These are phyloP conservation scores for Phorcus lineatus DNA, from an alignment of 2,888 invertebrate genomes.

Conservation along the genomic window DNA sequence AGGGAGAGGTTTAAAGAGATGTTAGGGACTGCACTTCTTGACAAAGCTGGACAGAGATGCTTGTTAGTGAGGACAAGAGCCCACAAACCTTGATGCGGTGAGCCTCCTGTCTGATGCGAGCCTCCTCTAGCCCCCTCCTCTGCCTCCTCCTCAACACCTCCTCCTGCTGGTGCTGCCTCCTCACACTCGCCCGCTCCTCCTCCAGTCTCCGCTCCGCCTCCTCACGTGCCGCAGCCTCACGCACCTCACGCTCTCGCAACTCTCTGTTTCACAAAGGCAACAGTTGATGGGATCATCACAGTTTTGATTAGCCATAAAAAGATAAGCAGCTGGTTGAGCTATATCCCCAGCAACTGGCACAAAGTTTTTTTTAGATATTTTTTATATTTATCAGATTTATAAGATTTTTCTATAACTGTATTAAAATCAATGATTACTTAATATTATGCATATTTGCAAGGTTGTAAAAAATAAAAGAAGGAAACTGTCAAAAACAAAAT, in stretches of 20 bases:
- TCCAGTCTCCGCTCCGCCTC: not conserved
- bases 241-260: not conserved
- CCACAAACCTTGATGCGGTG: slow-evolving; percentile 21
- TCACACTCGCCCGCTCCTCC: not conserved
- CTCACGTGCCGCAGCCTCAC: not conserved
- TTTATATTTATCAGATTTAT: no score
- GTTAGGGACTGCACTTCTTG: not conserved
- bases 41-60: no score
- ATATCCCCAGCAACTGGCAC: no score
- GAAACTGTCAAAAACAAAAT: no score
- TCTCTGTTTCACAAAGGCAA: not conserved
- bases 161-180: not conserved
- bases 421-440: no score
- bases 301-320: no score
- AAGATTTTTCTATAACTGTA: no score
- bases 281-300: not conserved
- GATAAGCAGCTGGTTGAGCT: no score
- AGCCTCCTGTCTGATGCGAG: slow-evolving; percentile 9
- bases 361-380: no score
- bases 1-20: not conserved
- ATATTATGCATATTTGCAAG: no score
- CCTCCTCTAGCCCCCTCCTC: not conserved
- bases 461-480: no score
- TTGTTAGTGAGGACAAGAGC: no score
- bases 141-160: not conserved